phyloP scores from a whole-genome alignment of 1,140 invertebrate genomes.

The Hycleus cichorii region DNA sequence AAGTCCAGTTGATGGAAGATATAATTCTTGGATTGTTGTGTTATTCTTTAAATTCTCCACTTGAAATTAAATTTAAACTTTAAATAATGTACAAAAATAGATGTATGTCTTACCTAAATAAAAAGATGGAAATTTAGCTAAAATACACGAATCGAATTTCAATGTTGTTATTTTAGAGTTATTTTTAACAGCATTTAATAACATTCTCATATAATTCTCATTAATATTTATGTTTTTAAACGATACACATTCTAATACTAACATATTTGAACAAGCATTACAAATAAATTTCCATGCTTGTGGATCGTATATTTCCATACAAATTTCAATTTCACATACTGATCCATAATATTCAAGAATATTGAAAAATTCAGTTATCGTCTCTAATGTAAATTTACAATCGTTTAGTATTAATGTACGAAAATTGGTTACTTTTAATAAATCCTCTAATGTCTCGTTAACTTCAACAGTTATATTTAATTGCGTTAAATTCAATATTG shows the following conservation, averaged over 20 bases:
- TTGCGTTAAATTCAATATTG: constrained; percentile 29
- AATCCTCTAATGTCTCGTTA: constrained; percentile 34
- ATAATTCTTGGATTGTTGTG: constrained; percentile 30
- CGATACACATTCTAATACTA: constrained; percentile 25
- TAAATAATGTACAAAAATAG: neutral
- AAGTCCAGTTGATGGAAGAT: constrained; percentile 33
- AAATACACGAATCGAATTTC: constrained; percentile 32
- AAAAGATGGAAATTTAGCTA: constrained; percentile 31
- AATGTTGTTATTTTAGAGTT: constrained; percentile 29
- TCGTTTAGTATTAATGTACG: constrained; percentile 30
- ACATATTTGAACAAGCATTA: constrained; percentile 26
- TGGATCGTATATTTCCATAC: constrained; percentile 29
- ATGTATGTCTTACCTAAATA: constrained; percentile 29
- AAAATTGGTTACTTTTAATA: constrained; percentile 35
- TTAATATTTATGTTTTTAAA: constrained; percentile 32
- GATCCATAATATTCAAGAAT: constrained; percentile 37
- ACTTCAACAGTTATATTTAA: constrained; percentile 33
- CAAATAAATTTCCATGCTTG: constrained; percentile 33
- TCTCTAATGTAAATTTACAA: constrained; percentile 30
- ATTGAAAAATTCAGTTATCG: constrained; percentile 35
- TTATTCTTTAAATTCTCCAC: constrained; percentile 33
- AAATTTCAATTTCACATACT: constrained; percentile 28
- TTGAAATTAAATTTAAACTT: constrained; percentile 5
- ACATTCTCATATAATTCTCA: constrained; percentile 30
- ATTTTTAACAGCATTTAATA: constrained; percentile 27